These are phyloP conservation scores for Chaunax sp. DNA, from an alignment of 2,797 vertebrate species.

Conservation along the genomic window DNA sequence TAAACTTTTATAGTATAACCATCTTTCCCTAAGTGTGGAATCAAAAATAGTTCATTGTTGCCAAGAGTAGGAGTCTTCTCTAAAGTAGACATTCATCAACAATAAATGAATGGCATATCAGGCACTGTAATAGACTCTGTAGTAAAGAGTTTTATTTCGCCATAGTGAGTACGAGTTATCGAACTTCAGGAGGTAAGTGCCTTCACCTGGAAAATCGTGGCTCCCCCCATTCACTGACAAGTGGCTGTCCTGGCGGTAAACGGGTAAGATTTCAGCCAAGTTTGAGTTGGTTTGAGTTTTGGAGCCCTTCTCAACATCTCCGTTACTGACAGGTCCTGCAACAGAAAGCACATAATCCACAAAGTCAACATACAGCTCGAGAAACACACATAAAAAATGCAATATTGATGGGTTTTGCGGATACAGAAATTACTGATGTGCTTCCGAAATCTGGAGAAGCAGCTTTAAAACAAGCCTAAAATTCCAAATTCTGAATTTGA, in stretches of 20 bases:
- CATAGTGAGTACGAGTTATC: conserved; percentile 99
- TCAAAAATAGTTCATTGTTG: conserved; percentile 80
- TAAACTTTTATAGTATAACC: conserved; percentile 46
- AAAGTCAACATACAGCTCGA: conserved; percentile 46
- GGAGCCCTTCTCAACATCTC: conserved; percentile 96
- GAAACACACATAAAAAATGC: neutral
- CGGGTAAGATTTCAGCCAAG: conserved; percentile 92
- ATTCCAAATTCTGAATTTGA: neutral
- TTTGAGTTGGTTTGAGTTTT: conserved; percentile 86
- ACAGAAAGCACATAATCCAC: conserved; percentile 36
- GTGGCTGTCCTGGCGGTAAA: conserved; percentile 96
- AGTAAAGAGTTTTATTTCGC: conserved; percentile 98
- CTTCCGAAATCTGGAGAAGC: neutral
- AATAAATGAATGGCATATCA: conserved; percentile 75
- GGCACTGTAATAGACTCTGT: conserved; percentile 95
- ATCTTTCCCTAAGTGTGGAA: conserved; percentile 49
- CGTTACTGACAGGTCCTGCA: conserved; percentile 88
- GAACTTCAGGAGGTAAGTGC: conserved; percentile 97
- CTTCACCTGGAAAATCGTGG: conserved; percentile 96
- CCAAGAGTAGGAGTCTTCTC: conserved; percentile 58
- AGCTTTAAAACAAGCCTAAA: neutral
- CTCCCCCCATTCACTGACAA: conserved; percentile 91
- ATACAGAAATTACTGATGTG: neutral
- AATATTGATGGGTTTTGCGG: neutral
- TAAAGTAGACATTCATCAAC: conserved; percentile 72